phyloP scores from a whole-genome alignment of 2,888 invertebrate species.

The Eristalinus aeneus region DNA sequence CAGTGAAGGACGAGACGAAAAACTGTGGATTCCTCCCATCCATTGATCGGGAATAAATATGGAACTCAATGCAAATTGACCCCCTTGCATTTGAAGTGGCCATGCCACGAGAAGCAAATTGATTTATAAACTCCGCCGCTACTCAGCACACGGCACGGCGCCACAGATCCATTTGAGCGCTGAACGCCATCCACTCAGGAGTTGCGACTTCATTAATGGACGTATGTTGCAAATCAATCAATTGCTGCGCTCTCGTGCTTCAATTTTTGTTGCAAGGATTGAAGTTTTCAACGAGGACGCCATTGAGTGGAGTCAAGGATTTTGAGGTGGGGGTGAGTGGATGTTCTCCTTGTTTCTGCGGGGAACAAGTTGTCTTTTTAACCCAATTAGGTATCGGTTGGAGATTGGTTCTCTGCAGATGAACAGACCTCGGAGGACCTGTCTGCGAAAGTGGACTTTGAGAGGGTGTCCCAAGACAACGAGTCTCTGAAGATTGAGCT shows the following conservation, averaged over 20 bases:
- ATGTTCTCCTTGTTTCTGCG: background rate
- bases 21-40: background rate
- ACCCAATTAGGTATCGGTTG: no score
- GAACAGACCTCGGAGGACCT: no score
- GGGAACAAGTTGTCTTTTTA: background rate
- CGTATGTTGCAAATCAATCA: constrained; percentile 36
- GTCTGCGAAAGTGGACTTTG: no score
- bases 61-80: constrained; percentile 2
- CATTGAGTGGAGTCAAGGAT: background rate
- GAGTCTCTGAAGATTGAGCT: no score
- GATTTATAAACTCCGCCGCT: constrained; percentile 30
- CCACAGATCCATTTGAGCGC: constrained; percentile 14
- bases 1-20: background rate
- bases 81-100: background rate
- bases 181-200: constrained; percentile 34
- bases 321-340: background rate
- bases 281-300: background rate
- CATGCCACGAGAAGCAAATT: background rate
- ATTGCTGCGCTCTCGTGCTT: constrained; percentile 23
- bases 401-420: no score
- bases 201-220: constrained; percentile 43
- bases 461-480: no score
- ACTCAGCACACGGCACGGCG: background rate
- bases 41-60: background rate
- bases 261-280: constrained; percentile 8